phyloP scores from a whole-genome alignment of 2,888 invertebrate genomes.

The Myopa tessellatipennis region DNA sequence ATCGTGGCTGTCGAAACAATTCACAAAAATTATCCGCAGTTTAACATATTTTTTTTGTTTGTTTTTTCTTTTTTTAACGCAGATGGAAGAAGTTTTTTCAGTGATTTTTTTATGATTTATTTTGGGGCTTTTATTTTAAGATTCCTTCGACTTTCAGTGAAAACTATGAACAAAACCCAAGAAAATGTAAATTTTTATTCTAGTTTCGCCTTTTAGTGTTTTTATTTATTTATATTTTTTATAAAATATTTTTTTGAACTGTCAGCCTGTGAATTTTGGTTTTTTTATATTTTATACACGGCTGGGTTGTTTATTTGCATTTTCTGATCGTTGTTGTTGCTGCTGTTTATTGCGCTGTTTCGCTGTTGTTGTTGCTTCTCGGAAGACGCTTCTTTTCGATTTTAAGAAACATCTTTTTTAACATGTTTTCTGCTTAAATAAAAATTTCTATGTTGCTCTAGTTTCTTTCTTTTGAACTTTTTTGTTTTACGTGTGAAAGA shows the following conservation, averaged over 20 bases:
- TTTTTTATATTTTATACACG: not conserved
- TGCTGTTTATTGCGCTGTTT: too few relatives aligned
- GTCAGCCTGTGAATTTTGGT: too few relatives aligned
- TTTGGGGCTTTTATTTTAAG: not conserved
- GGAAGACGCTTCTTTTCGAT: not conserved
- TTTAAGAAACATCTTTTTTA: constrained; percentile 6
- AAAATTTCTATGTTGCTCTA: constrained; percentile 14
- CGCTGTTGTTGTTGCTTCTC: too few relatives aligned
- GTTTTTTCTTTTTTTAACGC: not conserved
- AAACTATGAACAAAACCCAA: not conserved
- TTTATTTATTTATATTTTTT: not conserved
- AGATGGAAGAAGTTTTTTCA: too few relatives aligned
- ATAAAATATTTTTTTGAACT: not conserved
- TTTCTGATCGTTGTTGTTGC: not conserved
- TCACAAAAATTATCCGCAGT: not conserved
- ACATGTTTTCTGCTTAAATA: not conserved
- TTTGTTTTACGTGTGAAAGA: not conserved
- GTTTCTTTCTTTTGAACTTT: constrained; percentile 6
- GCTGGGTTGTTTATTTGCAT: not conserved
- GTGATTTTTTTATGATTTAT: not conserved
- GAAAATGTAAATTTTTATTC: constrained; percentile 29
- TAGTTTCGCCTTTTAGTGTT: not conserved
- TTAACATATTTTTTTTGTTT: not conserved
- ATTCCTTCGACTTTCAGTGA: not conserved
- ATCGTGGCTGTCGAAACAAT: constrained; percentile 31